Evolutionary conservation across 2,797 vertebrate genomes (phyloP).

Genomic region (Hipposideros larvatus): DNA sequence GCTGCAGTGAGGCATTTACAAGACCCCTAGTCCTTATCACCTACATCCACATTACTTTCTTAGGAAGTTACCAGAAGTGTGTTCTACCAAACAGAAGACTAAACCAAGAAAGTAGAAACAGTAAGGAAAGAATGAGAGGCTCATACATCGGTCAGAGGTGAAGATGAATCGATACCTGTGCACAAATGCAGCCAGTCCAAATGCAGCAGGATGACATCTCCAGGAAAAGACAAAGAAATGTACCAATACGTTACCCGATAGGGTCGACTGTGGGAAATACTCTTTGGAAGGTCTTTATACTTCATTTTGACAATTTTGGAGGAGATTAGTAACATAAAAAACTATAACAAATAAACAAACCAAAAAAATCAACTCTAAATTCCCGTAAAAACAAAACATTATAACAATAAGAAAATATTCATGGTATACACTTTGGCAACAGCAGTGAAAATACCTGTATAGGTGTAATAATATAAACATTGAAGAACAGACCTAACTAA

Average conservation of each 20-base stretch:
- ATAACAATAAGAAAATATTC: slow-evolving; percentile 6
- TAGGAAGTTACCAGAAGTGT: not conserved
- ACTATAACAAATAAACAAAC: not conserved
- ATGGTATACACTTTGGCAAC: not conserved
- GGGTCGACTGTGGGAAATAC: not conserved
- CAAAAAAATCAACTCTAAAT: not conserved
- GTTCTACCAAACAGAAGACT: not conserved
- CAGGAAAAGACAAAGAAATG: not conserved
- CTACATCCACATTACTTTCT: not conserved
- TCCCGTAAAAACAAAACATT: not conserved
- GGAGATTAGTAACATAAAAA: not conserved
- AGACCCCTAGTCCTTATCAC: not conserved
- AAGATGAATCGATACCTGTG: fast-evolving
- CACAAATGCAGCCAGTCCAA: not conserved
- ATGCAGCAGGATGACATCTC: not conserved
- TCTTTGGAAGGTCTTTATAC: not conserved
- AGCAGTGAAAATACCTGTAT: not conserved
- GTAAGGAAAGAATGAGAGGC: not conserved
- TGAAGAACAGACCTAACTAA: not conserved
- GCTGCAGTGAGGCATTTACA: not conserved
- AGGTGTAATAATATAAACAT: not conserved
- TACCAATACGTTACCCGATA: too few species aligned
- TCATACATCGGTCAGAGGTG: not conserved
- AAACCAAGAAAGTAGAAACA: not conserved
- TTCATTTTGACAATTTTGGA: not conserved